phyloP scores from a whole-genome alignment of 35 echinoderm and acorn worm genomes.

The Strongylocentrotus purpuratus region DNA sequence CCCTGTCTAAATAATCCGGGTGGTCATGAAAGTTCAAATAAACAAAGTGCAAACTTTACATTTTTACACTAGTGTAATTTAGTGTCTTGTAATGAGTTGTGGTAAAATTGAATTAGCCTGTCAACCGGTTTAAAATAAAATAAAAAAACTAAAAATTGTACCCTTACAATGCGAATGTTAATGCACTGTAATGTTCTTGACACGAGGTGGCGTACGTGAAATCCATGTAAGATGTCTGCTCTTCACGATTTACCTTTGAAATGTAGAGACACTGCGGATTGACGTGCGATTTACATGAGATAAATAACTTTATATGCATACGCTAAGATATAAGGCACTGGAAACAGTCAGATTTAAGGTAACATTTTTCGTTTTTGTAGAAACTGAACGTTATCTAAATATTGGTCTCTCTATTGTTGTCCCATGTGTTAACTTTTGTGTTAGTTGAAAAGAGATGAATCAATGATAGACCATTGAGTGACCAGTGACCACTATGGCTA shows the following conservation, averaged over 20 bases:
- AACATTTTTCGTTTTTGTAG: background rate
- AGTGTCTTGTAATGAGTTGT: too few species aligned
- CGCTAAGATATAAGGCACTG: background rate
- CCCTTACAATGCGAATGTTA: too few species aligned
- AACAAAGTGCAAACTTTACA: too few species aligned
- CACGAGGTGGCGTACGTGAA: background rate
- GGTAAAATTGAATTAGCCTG: too few species aligned
- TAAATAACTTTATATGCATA: background rate
- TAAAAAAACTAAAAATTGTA: too few species aligned
- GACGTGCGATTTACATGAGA: background rate
- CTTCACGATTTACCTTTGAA: background rate
- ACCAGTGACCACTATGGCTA: too few species aligned
- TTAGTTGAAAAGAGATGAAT: background rate
- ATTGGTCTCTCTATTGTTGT: background rate
- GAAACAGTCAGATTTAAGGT: background rate
- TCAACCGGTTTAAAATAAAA: too few species aligned
- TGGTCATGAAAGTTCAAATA: too few species aligned
- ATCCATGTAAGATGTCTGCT: background rate
- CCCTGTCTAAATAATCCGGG: too few species aligned
- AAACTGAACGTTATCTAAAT: background rate
- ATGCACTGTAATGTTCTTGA: background rate
- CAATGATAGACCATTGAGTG: too few species aligned
- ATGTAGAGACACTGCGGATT: background rate
- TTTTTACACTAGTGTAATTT: too few species aligned
- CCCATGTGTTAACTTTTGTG: background rate